phyloP scores from a whole-genome alignment of 2,888 invertebrate genomes.

The Agrochola litura region DNA sequence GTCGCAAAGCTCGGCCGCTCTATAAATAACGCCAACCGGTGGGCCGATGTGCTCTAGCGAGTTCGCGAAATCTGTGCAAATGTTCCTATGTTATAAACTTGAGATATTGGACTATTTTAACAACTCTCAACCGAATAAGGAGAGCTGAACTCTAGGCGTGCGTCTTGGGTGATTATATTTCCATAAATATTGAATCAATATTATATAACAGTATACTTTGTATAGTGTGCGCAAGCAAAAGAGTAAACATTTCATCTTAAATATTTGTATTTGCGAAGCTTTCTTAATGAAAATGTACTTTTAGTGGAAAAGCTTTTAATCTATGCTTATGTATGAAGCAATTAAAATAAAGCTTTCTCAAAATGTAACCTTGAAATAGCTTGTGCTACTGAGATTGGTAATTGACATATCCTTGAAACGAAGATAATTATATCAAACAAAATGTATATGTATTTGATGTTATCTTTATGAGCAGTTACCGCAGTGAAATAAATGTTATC shows the following conservation, averaged over 20 bases:
- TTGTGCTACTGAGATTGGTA: conserved; percentile 2
- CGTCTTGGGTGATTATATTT: conserved; percentile 73
- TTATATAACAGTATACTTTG: conserved; percentile 51
- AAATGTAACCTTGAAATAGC: conserved; percentile 23
- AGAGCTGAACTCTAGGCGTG: conserved; percentile 69
- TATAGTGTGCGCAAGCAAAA: conserved; percentile 46
- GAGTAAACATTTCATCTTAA: conserved; percentile 16
- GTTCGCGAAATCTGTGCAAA: conserved; percentile 77
- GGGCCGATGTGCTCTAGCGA: conserved; percentile 67
- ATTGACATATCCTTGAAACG: conserved; percentile 2
- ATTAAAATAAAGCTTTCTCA: conserved; percentile 12
- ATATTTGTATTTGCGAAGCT: conserved; percentile 25
- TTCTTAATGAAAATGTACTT: conserved; percentile 8
- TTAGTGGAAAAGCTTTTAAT: conserved; percentile 4
- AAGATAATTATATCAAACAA: conserved; percentile 29
- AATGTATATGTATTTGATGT: conserved; percentile 1
- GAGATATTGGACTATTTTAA: conserved; percentile 73
- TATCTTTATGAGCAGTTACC: conserved; percentile 36
- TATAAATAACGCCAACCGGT: conserved; percentile 79
- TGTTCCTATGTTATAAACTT: conserved; percentile 69
- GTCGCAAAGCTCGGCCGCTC: conserved; percentile 71
- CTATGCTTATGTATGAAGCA: not conserved
- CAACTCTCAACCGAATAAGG: conserved; percentile 75
- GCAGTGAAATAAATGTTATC: conserved; percentile 40
- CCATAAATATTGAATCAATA: conserved; percentile 61